Conservation (phyloP, 2,797 vertebrate genomes). For the Arnoldichthys spilopterus region DNA sequence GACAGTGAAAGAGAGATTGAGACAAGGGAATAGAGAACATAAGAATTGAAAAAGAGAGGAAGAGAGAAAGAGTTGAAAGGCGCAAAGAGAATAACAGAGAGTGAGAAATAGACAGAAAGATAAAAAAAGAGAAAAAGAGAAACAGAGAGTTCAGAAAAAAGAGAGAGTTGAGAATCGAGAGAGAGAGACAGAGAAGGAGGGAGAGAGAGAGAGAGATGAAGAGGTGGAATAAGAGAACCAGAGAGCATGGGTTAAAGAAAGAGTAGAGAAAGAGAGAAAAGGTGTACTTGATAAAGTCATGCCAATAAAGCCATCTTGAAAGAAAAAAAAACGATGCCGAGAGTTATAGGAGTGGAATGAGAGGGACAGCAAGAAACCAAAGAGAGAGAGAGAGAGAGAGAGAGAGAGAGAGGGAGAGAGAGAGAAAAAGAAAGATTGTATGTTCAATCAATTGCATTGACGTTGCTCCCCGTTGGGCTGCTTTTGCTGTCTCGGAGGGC, state of each 20-base stretch:
- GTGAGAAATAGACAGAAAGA: background rate
- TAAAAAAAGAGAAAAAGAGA: background rate
- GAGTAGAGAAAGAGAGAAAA: background rate
- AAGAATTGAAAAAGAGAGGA: background rate
- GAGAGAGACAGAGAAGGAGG: background rate
- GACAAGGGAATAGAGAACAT: background rate
- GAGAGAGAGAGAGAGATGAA: background rate
- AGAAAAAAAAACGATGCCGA: background rate
- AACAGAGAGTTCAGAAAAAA: background rate
- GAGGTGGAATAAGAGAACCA: background rate
- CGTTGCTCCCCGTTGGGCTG: slow-evolving; percentile 33
- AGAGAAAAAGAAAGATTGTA: slow-evolving; percentile 43
- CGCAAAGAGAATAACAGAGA: background rate
- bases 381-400: background rate
- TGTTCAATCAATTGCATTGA: slow-evolving; percentile 58
- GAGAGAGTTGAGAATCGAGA: background rate
- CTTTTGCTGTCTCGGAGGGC: slow-evolving; percentile 38
- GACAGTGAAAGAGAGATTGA: background rate
- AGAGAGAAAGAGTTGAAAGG: background rate
- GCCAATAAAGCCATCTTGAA: background rate
- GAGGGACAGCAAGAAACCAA: background rate
- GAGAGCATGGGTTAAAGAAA: background rate
- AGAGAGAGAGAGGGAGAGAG: background rate
- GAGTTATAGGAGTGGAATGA: background rate
- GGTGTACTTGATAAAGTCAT: background rate